Conservation (phyloP, 2,113 vertebrate genomes). For the Eurystomus gularis region DNA sequence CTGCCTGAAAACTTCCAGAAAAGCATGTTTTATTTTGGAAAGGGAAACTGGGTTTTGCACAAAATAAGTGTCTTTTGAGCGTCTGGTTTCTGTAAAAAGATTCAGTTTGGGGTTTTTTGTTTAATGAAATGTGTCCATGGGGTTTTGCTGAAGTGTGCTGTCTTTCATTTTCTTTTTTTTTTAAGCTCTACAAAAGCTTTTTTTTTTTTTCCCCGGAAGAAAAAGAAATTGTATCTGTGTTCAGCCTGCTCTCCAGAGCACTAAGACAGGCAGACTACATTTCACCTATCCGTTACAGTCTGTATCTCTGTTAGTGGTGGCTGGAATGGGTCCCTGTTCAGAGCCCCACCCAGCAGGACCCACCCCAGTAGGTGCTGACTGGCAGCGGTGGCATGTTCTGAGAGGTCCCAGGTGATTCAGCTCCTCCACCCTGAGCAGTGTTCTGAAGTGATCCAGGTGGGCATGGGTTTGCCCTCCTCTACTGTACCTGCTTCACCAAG, state of each 20-base stretch:
- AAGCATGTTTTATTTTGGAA: not conserved
- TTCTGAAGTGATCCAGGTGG: not conserved
- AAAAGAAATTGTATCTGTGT: not conserved
- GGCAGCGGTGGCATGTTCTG: accelerated
- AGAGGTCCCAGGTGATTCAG: not conserved
- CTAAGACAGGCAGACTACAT: not conserved
- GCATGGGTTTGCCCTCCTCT: not conserved
- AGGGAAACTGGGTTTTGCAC: not conserved
- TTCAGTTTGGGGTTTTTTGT: accelerated
- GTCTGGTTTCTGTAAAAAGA: not conserved
- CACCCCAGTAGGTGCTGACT: not conserved
- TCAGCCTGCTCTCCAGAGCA: not conserved
- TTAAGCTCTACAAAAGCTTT: not conserved
- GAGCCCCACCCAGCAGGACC: not conserved
- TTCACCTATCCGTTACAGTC: not conserved
- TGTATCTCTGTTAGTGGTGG: not conserved
- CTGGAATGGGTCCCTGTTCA: too few species aligned
- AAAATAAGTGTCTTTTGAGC: not conserved
- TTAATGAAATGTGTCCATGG: not conserved
- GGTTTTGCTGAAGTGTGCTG: not conserved
- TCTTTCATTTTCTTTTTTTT: not conserved
- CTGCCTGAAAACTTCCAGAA: not conserved
- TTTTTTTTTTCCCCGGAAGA: not conserved
- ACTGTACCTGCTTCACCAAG: not conserved
- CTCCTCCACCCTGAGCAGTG: not conserved